Conservation (phyloP, 1,140 invertebrate genomes). For the Cylas formicarius region DNA sequence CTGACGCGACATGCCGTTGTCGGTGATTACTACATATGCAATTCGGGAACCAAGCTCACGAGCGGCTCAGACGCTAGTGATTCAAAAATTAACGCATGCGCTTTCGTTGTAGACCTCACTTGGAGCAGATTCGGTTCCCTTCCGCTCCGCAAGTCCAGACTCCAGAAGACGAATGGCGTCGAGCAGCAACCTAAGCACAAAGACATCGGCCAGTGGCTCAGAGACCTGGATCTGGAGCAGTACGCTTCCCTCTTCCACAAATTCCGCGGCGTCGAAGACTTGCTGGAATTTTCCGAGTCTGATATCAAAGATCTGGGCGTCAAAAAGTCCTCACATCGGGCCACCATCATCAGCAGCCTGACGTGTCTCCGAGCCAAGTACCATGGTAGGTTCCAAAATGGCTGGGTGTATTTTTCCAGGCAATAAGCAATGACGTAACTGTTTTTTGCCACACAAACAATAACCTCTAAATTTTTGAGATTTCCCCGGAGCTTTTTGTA, state of each 20-base stretch:
- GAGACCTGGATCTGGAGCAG: constrained; percentile 42
- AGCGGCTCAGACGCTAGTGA: not conserved
- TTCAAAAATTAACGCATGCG: constrained; percentile 5
- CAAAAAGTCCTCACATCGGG: constrained; percentile 53
- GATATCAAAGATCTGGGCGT: constrained; percentile 56
- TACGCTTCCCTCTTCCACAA: constrained; percentile 42
- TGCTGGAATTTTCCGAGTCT: constrained; percentile 51
- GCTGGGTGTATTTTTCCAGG: too few species aligned
- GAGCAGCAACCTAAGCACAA: constrained; percentile 36
- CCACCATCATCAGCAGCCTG: constrained; percentile 57
- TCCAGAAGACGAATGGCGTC: constrained; percentile 20
- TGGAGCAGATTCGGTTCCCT: constrained; percentile 37
- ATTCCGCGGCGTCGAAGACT: constrained; percentile 49
- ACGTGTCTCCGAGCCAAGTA: constrained; percentile 53
- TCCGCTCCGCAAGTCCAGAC: constrained; percentile 27
- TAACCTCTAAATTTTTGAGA: too few species aligned
- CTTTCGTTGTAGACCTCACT: constrained; percentile 27
- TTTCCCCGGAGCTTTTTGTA: too few species aligned
- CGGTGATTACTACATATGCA: not conserved
- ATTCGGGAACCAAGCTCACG: not conserved
- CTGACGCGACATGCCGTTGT: not conserved
- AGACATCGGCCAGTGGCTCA: constrained; percentile 42
- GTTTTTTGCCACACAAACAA: too few species aligned
- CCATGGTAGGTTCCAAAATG: constrained; percentile 37
- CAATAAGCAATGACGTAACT: too few species aligned